Evolutionary conservation across 2,113 vertebrate species (phyloP).

Genomic region (Rattus norvegicus): DNA sequence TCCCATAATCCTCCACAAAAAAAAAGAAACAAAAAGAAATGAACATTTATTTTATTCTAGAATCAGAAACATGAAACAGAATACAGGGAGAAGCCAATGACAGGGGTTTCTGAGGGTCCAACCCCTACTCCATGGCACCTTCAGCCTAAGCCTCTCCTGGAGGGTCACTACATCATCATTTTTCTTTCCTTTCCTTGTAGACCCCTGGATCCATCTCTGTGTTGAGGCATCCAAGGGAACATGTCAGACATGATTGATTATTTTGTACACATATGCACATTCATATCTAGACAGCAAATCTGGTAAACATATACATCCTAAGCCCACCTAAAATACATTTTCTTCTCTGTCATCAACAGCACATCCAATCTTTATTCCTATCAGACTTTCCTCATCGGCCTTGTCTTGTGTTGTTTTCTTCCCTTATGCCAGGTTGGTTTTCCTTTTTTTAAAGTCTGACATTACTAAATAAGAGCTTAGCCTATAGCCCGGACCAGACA

Average conservation of each 20-base stretch:
- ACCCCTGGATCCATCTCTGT: not conserved
- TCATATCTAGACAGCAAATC: not conserved
- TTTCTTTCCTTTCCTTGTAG: not conserved
- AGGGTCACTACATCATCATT: not conserved
- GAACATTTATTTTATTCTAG: not conserved
- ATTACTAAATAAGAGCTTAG: not conserved
- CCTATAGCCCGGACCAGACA: not conserved
- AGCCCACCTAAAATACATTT: not conserved
- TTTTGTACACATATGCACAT: not conserved
- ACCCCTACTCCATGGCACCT: not conserved
- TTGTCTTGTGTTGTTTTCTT: not conserved
- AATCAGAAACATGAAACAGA: no score
- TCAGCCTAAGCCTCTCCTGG: not conserved
- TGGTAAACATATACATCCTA: not conserved
- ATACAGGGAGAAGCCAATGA: not conserved
- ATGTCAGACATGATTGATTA: not conserved
- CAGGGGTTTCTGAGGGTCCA: not conserved
- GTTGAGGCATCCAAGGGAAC: not conserved
- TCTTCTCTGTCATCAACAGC: not conserved
- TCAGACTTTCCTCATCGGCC: not conserved
- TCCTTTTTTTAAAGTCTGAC: no score
- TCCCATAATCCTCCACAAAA: no score
- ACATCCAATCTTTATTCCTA: fast-evolving
- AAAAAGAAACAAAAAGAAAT: not conserved
- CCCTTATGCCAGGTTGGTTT: not conserved